A percentile compares a stretch with the other conserved stretches of the same genome.
Conservation (phyloP, 2,888 invertebrate genomes). For the Bellardia pandia region DNA sequence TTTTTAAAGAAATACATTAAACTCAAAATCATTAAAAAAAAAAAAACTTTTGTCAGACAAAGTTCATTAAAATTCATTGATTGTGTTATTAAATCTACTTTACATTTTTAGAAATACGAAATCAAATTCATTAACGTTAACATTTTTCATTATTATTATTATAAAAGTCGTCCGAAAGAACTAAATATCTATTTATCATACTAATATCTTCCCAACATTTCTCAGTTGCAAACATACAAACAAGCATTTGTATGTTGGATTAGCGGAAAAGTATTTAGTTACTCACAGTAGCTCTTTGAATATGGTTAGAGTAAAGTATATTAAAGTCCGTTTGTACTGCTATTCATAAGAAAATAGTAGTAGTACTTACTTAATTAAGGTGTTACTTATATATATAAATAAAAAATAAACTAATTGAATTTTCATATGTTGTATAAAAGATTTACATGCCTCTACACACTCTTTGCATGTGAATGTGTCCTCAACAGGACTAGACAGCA, state of each 20-base stretch:
- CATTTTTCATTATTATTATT: slow-evolving; percentile 26
- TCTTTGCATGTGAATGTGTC: slow-evolving; percentile 81
- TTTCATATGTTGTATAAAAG: slow-evolving; percentile 61
- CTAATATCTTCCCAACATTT: not conserved
- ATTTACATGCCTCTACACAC: slow-evolving; percentile 77
- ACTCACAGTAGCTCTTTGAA: not conserved
- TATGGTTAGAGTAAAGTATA: not conserved
- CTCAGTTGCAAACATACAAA: not conserved
- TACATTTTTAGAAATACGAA: not conserved
- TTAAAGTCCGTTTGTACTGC: slow-evolving; percentile 7
- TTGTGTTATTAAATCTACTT: not conserved
- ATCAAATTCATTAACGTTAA: slow-evolving; percentile 42
- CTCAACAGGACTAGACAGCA: slow-evolving; percentile 79
- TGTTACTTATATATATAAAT: not conserved
- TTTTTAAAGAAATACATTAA: not conserved
- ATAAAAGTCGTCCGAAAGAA: not conserved
- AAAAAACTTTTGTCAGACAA: slow-evolving; percentile 37
- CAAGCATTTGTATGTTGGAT: not conserved
- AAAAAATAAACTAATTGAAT: slow-evolving; percentile 65
- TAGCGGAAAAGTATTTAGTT: slow-evolving; percentile 17
- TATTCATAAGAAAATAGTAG: not conserved
- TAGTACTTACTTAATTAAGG: slow-evolving; percentile 22
- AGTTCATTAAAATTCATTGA: slow-evolving; percentile 36
- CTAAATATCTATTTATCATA: not conserved
- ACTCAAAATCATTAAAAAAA: not conserved